Evolutionary conservation across 2,888 invertebrate genomes (phyloP).

Genomic region (Pyrrhopygopsis socrates): DNA sequence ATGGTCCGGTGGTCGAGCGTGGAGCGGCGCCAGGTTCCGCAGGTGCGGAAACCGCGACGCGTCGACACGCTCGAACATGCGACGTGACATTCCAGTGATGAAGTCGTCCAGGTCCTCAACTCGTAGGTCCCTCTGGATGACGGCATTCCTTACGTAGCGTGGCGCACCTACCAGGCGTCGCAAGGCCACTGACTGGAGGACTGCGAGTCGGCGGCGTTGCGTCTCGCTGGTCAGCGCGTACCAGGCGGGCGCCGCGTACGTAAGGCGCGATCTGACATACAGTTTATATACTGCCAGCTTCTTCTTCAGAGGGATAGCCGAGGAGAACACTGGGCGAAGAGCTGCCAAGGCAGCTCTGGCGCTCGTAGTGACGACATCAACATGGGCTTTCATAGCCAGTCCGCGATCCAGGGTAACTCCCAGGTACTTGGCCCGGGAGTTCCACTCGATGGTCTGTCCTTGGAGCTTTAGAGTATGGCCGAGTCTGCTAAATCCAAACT

Average conservation of each 20-base stretch:
- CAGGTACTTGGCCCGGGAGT: background rate
- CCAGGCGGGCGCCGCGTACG: background rate
- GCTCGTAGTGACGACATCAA: background rate
- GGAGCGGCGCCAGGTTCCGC: background rate
- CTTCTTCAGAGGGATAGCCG: background rate
- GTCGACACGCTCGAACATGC: background rate
- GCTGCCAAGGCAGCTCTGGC: conserved; percentile 49
- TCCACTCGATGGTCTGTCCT: background rate
- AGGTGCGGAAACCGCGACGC: background rate
- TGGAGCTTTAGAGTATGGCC: background rate
- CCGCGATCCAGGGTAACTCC: background rate
- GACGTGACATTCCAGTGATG: background rate
- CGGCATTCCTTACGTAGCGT: background rate
- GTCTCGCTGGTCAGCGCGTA: background rate
- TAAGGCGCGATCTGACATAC: background rate
- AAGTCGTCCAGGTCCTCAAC: background rate
- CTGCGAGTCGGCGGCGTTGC: background rate
- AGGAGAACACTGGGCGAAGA: conserved; percentile 34
- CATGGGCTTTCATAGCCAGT: conserved; percentile 3
- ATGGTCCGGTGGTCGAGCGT: background rate
- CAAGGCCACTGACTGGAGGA: background rate
- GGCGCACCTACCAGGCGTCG: background rate
- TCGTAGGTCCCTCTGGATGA: background rate
- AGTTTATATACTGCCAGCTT: background rate
- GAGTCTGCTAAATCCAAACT: background rate